Percentiles rank a stretch among this genome's conserved stretches.
These are phyloP conservation scores for Numenius arquata DNA, from an alignment of 2,113 vertebrate species.

Conservation along the genomic window DNA sequence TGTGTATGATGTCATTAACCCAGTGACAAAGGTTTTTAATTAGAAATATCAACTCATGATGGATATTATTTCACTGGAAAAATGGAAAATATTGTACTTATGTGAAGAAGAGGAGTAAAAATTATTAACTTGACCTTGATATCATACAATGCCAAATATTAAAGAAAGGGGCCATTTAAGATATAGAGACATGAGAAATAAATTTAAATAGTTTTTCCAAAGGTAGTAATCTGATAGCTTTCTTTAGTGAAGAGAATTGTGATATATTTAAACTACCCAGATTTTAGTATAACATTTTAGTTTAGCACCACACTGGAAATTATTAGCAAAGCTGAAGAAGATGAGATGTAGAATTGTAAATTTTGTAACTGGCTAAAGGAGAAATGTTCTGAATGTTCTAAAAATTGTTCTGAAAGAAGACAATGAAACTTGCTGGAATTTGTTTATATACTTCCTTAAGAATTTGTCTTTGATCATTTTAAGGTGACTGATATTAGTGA, in stretches of 20 bases:
- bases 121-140: neutral
- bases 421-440: neutral
- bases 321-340: neutral
- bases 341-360: neutral
- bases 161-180: neutral
- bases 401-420: neutral
- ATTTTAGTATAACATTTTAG: neutral
- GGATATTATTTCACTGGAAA: neutral
- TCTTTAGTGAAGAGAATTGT: neutral
- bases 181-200: neutral
- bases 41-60: neutral
- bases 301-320: neutral
- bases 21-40: neutral
- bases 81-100: neutral
- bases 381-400: neutral
- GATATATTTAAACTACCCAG: neutral
- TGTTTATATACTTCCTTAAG: neutral
- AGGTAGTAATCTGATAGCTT: neutral
- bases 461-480: neutral
- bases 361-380: neutral
- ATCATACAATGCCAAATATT: neutral
- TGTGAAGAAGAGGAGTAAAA: neutral
- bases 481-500: neutral
- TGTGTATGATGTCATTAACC: neutral
- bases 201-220: neutral